phyloP scores from a whole-genome alignment of 2,113 vertebrate species.

The Machaerirhynchus nigripectus region DNA sequence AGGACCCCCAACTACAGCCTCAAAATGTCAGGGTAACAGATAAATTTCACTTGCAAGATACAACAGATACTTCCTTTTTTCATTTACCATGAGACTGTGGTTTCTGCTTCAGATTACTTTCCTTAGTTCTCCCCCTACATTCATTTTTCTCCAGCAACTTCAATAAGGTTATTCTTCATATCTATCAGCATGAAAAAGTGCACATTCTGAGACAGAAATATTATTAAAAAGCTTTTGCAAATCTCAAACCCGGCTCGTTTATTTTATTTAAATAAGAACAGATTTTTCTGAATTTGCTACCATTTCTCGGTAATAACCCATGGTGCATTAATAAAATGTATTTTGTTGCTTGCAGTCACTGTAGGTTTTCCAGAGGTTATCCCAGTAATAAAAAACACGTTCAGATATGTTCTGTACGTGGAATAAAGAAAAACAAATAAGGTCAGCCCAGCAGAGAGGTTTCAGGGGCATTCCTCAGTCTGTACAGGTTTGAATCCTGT shows the following conservation, averaged over 20 bases:
- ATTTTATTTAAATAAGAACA: neutral
- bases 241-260: neutral
- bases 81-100: neutral
- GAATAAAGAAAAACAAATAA: neutral
- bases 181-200: neutral
- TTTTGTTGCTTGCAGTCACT: neutral
- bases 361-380: neutral
- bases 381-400: neutral
- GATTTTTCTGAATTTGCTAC: neutral
- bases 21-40: neutral
- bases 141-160: neutral
- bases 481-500: neutral
- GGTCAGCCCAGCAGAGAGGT: neutral
- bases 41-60: neutral
- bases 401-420: neutral
- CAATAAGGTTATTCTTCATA: neutral
- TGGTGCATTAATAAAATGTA: neutral
- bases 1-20: neutral
- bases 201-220: neutral
- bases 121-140: neutral
- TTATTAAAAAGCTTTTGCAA: neutral
- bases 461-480: neutral
- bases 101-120: conserved; percentile 1
- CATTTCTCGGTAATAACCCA: neutral
- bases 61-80: neutral